These are phyloP conservation scores for Busseola fusca DNA, from an alignment of 2,888 invertebrate species.

Conservation along the genomic window DNA sequence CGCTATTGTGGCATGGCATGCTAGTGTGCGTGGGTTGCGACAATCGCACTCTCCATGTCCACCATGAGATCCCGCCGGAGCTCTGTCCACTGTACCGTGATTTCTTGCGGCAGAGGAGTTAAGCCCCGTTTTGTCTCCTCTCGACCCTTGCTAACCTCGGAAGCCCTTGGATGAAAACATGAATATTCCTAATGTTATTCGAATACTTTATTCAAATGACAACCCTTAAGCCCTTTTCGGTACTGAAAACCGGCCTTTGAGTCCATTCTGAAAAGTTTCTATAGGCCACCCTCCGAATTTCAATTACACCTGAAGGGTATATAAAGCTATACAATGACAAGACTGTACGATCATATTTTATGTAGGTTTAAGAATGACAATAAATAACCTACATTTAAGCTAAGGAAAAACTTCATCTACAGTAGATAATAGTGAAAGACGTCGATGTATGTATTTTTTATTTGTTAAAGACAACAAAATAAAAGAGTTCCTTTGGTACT, in stretches of 20 bases:
- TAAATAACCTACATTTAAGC: not conserved
- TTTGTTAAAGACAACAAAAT: too few species aligned
- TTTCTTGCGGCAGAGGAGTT: too few species aligned
- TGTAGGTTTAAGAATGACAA: not conserved
- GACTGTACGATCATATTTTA: constrained; percentile 9
- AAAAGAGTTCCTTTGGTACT: not conserved
- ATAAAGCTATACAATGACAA: constrained; percentile 12
- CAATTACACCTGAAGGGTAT: constrained; percentile 28
- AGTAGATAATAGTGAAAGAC: not conserved
- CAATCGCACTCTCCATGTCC: too few species aligned
- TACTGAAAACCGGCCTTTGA: constrained; percentile 15
- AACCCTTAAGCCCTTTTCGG: constrained; percentile 19
- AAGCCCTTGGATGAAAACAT: constrained; percentile 17
- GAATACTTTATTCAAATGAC: constrained; percentile 39
- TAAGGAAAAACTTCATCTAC: not conserved
- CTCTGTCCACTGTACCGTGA: too few species aligned
- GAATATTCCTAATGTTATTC: constrained; percentile 46
- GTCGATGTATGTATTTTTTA: not conserved
- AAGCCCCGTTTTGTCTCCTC: too few species aligned
- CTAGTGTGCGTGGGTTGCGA: too few species aligned
- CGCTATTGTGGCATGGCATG: too few species aligned
- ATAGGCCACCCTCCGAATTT: constrained; percentile 28
- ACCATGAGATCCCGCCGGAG: too few species aligned
- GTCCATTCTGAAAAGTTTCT: constrained; percentile 40
- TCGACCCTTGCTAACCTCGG: not conserved